Evolutionary conservation across 2,797 vertebrate genomes (phyloP).

Genomic region (Ptychadena robeensis): DNA sequence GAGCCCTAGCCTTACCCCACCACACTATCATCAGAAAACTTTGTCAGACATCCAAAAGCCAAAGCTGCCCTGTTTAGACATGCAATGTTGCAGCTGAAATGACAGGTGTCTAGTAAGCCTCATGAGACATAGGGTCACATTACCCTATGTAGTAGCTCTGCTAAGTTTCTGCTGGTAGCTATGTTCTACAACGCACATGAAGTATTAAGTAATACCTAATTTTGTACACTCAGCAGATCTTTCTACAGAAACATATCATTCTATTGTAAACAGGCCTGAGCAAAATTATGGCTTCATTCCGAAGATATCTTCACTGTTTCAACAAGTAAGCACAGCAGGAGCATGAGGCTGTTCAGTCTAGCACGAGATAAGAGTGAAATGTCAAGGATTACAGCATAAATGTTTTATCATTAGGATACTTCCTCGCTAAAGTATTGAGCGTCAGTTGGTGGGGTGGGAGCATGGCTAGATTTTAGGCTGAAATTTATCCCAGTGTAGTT

Average conservation of each 20-base stretch:
- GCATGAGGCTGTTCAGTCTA: conserved; percentile 16
- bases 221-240: background rate
- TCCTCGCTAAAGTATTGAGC: background rate
- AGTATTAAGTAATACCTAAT: too few relatives aligned
- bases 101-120: conserved; percentile 7
- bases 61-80: background rate
- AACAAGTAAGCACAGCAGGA: conserved; percentile 40
- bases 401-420: background rate
- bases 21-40: background rate
- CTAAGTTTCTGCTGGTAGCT: too few relatives aligned
- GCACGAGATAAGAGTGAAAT: conserved; percentile 27
- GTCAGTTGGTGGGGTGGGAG: background rate
- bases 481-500: too few relatives aligned
- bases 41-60: background rate
- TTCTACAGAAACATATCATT: background rate
- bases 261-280: conserved; percentile 33
- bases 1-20: too few relatives aligned
- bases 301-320: conserved; percentile 44
- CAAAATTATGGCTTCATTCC: conserved; percentile 42
- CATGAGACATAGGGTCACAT: too few relatives aligned
- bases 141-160: too few relatives aligned
- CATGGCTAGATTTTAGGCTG: too few relatives aligned
- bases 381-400: conserved; percentile 30
- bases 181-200: too few relatives aligned
- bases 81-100: background rate